Percentiles rank a stretch among this genome's conserved stretches.
phyloP scores from a whole-genome alignment of 2,888 invertebrate species.

The Drosophila subsilvestris region DNA sequence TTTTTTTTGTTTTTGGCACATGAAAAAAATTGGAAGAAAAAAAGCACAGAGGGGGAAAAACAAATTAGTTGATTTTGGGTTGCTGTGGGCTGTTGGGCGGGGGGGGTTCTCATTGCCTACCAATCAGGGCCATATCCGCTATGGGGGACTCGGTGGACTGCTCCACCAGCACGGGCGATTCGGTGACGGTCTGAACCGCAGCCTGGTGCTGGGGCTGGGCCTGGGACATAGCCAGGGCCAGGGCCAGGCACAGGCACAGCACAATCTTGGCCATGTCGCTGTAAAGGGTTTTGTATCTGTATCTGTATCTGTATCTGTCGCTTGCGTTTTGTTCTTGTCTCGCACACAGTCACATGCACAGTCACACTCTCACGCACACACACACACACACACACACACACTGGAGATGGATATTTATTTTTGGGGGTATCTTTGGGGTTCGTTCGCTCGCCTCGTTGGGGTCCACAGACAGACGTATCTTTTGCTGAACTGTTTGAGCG shows the following conservation, averaged over 20 bases:
- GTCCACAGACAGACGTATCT: conserved; percentile 77
- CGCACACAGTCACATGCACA: conserved; percentile 11
- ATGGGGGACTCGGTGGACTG: conserved; percentile 78
- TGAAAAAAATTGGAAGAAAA: conserved; percentile 62
- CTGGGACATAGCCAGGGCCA: conserved; percentile 39
- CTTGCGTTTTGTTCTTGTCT: background rate
- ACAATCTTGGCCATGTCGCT: conserved; percentile 55
- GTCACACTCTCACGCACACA: conserved; percentile 22
- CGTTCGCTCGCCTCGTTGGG: conserved; percentile 22
- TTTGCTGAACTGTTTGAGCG: conserved; percentile 80
- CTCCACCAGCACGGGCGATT: conserved; percentile 48
- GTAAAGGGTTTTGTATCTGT: too few species aligned
- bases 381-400: conserved; percentile 22
- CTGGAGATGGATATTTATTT: conserved; percentile 12
- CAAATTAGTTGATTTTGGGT: conserved; percentile 1
- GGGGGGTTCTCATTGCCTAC: conserved; percentile 59
- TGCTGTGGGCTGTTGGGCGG: too few species aligned
- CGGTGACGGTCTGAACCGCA: conserved; percentile 26
- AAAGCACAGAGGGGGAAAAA: conserved; percentile 21
- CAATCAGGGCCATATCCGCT: conserved; percentile 75
- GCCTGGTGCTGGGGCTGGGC: conserved; percentile 35
- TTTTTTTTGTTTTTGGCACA: conserved; percentile 39
- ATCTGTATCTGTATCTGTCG: background rate
- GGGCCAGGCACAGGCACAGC: conserved; percentile 48
- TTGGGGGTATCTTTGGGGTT: background rate